A percentile compares a stretch with the other conserved stretches of the same genome.
These are phyloP conservation scores for Agrenia bidenticulata DNA, from an alignment of 2,888 invertebrate genomes.

Conservation along the genomic window DNA sequence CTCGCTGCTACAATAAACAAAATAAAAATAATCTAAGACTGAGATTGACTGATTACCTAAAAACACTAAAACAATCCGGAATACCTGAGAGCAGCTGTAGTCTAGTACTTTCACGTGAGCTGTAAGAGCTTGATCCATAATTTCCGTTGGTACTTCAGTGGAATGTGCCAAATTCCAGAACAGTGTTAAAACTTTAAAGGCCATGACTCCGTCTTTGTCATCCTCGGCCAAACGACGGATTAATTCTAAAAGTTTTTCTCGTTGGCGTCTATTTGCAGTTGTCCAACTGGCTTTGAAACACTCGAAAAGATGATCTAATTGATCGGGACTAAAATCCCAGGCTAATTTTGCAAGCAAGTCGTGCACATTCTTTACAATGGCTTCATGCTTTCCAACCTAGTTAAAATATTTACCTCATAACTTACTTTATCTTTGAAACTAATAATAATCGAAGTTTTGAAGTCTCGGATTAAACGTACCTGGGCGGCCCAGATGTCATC, in stretches of 20 bases:
- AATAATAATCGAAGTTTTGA: no score
- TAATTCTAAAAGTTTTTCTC: conserved; percentile 90
- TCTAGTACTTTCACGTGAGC: conserved; percentile 97
- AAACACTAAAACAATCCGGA: conserved; percentile 3
- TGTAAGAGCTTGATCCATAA: conserved; percentile 92
- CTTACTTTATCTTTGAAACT: conserved; percentile 1
- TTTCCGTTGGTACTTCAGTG: conserved; percentile 93
- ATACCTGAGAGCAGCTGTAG: conserved; percentile 88
- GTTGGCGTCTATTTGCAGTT: conserved; percentile 90
- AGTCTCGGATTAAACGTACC: no score
- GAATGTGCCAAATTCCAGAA: conserved; percentile 97
- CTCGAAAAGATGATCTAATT: conserved; percentile 93
- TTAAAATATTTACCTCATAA: conserved; percentile 49
- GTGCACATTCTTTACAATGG: conserved; percentile 96
- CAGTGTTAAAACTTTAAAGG: conserved; percentile 88
- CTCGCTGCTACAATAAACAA: conserved; percentile 68
- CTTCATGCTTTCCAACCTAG: conserved; percentile 89
- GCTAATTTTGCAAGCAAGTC: conserved; percentile 93
- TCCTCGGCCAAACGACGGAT: conserved; percentile 94
- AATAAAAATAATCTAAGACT: neutral
- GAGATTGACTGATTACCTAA: neutral
- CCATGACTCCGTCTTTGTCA: conserved; percentile 98
- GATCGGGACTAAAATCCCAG: conserved; percentile 97
- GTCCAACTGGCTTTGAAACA: conserved; percentile 86
- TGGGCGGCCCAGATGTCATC: conserved; percentile 97